Base-by-base conservation (phyloP, 2,113 vertebrate species). In the Hemibagrus wyckioides region DNA sequence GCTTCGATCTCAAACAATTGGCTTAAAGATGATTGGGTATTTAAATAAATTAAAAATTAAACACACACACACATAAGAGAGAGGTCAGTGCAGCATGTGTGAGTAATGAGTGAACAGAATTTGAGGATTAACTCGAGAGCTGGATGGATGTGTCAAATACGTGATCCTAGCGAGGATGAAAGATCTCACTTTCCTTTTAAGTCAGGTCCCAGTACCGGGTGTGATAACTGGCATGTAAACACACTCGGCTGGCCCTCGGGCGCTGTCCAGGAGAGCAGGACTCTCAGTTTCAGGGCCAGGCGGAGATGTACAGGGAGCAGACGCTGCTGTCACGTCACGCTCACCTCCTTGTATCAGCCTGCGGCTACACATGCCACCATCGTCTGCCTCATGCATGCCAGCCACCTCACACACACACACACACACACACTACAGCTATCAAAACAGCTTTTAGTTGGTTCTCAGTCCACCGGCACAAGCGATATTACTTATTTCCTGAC, bases 321-420 rank as follows among this genome's bases (percentile, higher is more conserved):
- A 95, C 94, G 92, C 90, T 91, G 90, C 95, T 95, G 95, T 95
- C 94, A 95, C 93, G 92, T 95, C 94, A 92, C 92, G 88, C 92
- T 93, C 92, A 93, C 91, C 92, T 94, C 80, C 50, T 59, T 65
- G 79, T 88, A 79, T 54, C 85, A 61, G 84, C 89, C 86, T 75
- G 54, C 48, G 69, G 86, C 83, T 87, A 91, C 88, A 92, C 85
- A 90, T 75, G 73, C 76, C 63, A 83, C 92, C 87, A 56, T 84
- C 59, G 1, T 30, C 80, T 85, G 81, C 44, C 75, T 77, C 75
- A 50, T 77, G 44, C 75, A 77, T 77, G 44, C 75, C 17, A 33
- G 65, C 80, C 69, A 39, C 44, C 48, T 28, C 67, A 76, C 79
- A 86, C 77, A 86, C 67, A 69, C 69, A 36, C 36, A 83, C 80